phyloP scores from a whole-genome alignment of 2,113 vertebrate genomes.

The Caretta caretta region DNA sequence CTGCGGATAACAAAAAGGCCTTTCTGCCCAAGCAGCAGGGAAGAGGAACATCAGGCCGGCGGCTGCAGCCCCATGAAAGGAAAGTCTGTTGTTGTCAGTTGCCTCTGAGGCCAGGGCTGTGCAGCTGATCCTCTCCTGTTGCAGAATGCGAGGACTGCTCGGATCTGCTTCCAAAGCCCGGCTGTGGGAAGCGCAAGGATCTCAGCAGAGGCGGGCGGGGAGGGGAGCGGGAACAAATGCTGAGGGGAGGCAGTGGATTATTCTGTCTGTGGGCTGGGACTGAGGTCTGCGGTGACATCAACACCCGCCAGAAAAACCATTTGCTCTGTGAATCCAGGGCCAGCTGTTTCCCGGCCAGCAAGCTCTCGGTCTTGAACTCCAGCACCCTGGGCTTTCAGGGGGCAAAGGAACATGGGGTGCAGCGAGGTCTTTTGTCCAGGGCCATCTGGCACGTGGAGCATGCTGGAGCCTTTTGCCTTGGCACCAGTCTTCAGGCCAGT shows the following conservation, averaged over 20 bases:
- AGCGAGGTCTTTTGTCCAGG: too few relatives aligned
- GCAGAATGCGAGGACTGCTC: neutral
- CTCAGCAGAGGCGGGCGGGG: neutral
- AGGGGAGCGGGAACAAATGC: neutral
- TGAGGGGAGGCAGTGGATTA: neutral
- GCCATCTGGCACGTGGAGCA: too few relatives aligned
- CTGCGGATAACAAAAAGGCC: conserved; percentile 70
- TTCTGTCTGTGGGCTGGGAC: neutral
- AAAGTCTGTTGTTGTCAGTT: conserved; percentile 47
- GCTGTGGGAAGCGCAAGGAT: neutral
- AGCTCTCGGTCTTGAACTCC: neutral
- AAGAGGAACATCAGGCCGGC: conserved; percentile 1
- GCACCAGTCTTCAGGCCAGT: neutral
- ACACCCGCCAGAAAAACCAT: neutral
- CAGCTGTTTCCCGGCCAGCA: neutral
- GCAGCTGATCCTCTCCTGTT: too few relatives aligned
- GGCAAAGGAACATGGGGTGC: neutral
- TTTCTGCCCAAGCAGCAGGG: conserved; percentile 56
- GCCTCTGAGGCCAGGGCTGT: neutral
- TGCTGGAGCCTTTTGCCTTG: neutral
- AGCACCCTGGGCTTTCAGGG: neutral
- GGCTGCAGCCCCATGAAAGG: conserved; percentile 46
- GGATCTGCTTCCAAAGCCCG: neutral
- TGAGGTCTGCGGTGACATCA: neutral
- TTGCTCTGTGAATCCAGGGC: neutral